Conservation (phyloP, 2,113 vertebrate genomes). For the Tringa solitaria region DNA sequence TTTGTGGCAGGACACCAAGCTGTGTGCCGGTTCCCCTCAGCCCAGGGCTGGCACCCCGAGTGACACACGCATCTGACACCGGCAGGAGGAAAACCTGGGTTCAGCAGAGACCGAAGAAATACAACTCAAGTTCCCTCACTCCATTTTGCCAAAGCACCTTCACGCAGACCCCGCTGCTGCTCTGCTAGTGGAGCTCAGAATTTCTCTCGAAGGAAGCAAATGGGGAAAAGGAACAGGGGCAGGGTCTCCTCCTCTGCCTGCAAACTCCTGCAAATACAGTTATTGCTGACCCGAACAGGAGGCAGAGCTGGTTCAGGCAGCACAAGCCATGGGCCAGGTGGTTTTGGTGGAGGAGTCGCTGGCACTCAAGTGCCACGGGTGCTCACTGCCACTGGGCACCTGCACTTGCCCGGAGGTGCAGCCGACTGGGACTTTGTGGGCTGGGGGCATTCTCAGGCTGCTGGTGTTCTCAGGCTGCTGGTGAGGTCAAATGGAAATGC, state of each 20-base stretch:
- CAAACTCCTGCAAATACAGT: background rate
- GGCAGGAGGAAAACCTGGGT: background rate
- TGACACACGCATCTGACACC: too few relatives aligned
- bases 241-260: background rate
- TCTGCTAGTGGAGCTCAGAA: background rate
- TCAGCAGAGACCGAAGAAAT: background rate
- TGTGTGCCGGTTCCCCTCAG: rapidly evolving
- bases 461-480: background rate
- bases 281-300: background rate
- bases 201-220: background rate
- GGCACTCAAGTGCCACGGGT: background rate
- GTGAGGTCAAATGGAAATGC: background rate
- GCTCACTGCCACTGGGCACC: background rate
- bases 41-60: background rate
- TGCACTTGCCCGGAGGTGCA: too few relatives aligned
- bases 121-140: background rate
- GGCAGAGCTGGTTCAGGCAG: background rate
- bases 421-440: background rate
- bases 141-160: background rate
- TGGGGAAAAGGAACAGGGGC: background rate
- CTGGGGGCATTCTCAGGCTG: background rate
- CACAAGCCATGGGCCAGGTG: background rate
- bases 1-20: background rate
- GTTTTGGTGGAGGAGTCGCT: background rate
- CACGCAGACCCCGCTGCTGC: background rate